Evolutionary conservation across 2,113 vertebrate genomes (phyloP), one percentile per base, ranked within the genome.

Genomic region (Pseudolaguvia tuberculata): DNA sequence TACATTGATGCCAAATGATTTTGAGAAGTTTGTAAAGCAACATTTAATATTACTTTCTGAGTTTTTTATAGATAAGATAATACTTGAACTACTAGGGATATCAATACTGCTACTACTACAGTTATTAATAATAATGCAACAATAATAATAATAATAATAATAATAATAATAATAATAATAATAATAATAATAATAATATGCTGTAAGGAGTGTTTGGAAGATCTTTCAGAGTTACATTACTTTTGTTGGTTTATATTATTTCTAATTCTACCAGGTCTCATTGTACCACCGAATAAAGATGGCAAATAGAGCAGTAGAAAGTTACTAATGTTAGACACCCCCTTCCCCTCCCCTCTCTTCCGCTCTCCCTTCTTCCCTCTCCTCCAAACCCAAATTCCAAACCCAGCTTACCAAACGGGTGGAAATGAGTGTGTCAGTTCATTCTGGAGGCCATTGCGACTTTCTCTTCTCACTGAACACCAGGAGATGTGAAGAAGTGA

Each of bases 381-480:
- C 72, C 72, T 78, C 67, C 77, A 83, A 68, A 27, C 79, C 63
- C 57, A 73, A 83, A 75, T 58, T 68, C 76, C 77, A 58, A 84
- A 77, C 63, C 72, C 86, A 79, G 79, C 85, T 87, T 86, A 87
- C 84, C 76, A 75, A 81, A 86, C 86, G 87, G 72, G 82, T 79
- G 76, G 77, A 80, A 83, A 80, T 84, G 80, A 78, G 82, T 84
- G 83, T 71, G 82, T 50, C 79, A 84, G 84, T 79, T 80, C 84
- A 83, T 81, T 86, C 74, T 79, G 57, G 79, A 70, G 72, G 82
- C 89, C 92, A 93, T 91, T 85, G 85, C 87, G 84, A 84, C 90
- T 89, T 89, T 89, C 62, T 47, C 42, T 23, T 47, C 84, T 55
- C 31, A 55, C 69, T 67, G 61, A n/a, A 53, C 71, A 25, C 86